Evolutionary conservation across 2,113 vertebrate genomes (phyloP).

Genomic region (Petaurus breviceps): DNA sequence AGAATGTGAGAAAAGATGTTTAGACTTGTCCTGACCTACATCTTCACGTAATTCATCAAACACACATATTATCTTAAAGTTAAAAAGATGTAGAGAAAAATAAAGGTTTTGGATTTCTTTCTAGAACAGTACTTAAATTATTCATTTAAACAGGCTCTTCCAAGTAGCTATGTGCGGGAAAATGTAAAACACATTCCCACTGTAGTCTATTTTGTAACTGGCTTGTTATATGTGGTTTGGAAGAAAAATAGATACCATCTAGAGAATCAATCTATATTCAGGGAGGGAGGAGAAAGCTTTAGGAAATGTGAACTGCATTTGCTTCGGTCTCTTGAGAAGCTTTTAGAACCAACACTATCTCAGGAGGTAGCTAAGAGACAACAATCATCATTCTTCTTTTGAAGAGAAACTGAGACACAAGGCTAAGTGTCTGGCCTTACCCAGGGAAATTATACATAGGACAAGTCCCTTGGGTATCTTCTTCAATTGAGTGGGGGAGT

Average conservation of each 20-base stretch:
- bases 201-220: neutral
- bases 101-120: neutral
- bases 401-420: neutral
- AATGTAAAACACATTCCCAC: neutral
- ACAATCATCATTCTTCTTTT: neutral
- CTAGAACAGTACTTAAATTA: constrained; percentile 8
- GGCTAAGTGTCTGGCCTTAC: neutral
- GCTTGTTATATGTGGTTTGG: neutral
- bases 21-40: neutral
- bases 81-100: neutral
- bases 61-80: neutral
- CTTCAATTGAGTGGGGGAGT: neutral
- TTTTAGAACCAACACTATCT: neutral
- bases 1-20: neutral
- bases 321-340: neutral
- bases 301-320: neutral
- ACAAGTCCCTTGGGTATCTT: neutral
- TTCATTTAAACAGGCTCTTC: constrained; percentile 27
- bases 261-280: neutral
- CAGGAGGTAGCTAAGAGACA: neutral
- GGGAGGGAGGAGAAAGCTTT: neutral
- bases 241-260: neutral
- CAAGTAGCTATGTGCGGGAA: constrained; percentile 11
- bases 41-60: neutral
- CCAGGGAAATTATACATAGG: neutral